Conservation (phyloP, 2,888 invertebrate species). For the Magallana nippona region DNA sequence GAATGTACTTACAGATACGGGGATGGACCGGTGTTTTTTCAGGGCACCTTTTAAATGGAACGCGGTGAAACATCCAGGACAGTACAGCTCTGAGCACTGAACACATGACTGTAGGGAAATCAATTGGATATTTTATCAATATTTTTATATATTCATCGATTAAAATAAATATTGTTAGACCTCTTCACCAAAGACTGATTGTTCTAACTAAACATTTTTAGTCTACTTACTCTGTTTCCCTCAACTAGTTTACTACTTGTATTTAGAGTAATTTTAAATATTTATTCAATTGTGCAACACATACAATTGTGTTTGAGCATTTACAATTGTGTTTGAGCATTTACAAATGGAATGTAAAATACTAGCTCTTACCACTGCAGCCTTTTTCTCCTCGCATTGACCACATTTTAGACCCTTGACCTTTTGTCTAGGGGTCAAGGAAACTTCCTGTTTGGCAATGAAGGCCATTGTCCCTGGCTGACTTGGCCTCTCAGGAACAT, state of each 20-base stretch:
- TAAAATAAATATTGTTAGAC: no score
- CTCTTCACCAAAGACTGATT: no score
- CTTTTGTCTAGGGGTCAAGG: constrained; percentile 57
- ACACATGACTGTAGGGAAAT: constrained; percentile 73
- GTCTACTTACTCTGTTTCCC: no score
- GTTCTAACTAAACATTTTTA: no score
- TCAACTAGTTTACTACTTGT: no score
- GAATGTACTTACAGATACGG: constrained; percentile 72
- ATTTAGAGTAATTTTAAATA: no score
- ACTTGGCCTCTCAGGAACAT: constrained; percentile 67
- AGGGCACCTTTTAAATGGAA: constrained; percentile 80
- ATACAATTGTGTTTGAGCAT: no score
- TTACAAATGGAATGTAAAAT: no score
- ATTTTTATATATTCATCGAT: no score
- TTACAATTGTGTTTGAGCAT: no score
- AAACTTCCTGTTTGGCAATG: constrained; percentile 68
- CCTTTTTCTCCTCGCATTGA: constrained; percentile 78
- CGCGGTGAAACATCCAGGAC: constrained; percentile 78
- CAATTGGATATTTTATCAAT: not conserved
- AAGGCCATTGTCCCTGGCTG: constrained; percentile 76
- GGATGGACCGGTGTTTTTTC: constrained; percentile 78
- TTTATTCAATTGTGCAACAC: no score
- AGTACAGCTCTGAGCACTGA: constrained; percentile 79
- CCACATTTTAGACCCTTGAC: constrained; percentile 78
- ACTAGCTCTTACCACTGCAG: constrained; percentile 75